A percentile compares a stretch with the other conserved stretches of the same genome.
These are phyloP conservation scores for Poeciliopsis turneri DNA, from an alignment of 2,797 vertebrate genomes.

Conservation along the genomic window DNA sequence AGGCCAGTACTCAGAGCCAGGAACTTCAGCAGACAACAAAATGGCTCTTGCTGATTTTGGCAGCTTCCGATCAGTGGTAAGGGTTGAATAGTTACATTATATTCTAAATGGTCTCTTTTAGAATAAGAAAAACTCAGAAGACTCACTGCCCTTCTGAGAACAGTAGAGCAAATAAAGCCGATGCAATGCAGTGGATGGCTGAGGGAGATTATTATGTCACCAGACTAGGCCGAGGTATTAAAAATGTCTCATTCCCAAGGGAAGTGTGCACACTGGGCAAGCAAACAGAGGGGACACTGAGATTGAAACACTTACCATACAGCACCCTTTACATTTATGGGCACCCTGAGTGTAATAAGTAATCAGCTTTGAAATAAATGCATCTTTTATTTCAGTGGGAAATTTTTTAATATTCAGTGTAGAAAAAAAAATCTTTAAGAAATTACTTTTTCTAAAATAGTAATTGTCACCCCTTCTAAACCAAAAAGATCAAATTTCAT, in stretches of 20 bases:
- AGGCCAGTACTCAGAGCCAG: slow-evolving; percentile 75
- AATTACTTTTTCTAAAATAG: neutral
- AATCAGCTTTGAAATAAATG: neutral
- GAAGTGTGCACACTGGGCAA: slow-evolving; percentile 10
- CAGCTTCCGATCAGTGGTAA: slow-evolving; percentile 81
- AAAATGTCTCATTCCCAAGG: slow-evolving; percentile 30
- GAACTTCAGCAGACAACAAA: slow-evolving; percentile 81
- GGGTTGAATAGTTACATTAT: slow-evolving; percentile 24
- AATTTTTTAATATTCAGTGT: neutral
- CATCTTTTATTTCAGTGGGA: neutral
- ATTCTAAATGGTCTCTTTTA: neutral
- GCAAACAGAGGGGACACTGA: neutral
- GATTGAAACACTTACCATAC: slow-evolving; percentile 7
- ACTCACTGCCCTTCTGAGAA: slow-evolving; percentile 29
- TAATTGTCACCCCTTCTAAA: neutral
- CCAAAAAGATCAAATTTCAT: neutral
- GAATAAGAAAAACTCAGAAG: neutral
- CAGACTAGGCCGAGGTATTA: slow-evolving; percentile 52
- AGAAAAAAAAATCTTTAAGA: neutral
- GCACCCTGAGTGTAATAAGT: neutral
- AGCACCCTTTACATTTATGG: neutral
- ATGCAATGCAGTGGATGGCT: slow-evolving; percentile 36
- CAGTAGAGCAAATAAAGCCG: slow-evolving; percentile 55
- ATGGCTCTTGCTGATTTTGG: slow-evolving; percentile 84
- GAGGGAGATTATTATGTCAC: slow-evolving; percentile 68